Conservation (phyloP, 1,140 invertebrate species). For the Drosophila quadrilineata region DNA sequence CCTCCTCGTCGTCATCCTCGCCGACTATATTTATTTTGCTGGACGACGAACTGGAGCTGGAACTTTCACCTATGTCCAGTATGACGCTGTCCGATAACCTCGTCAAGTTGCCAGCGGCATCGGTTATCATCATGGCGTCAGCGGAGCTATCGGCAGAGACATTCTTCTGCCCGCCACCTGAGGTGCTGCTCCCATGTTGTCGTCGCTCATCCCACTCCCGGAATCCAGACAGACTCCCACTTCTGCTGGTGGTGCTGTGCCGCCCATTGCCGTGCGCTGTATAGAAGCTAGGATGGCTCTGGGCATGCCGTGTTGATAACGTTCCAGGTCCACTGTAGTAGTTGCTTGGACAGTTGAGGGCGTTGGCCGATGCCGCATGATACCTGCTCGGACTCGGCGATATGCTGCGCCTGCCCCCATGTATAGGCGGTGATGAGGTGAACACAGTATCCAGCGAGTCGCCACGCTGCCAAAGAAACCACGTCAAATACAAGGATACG, state of each 20-base stretch:
- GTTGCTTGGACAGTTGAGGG: conserved; percentile 60
- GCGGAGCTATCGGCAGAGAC: background rate
- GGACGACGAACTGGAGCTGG: conserved; percentile 71
- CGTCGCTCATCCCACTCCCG: conserved; percentile 52
- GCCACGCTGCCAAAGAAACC: conserved; percentile 81
- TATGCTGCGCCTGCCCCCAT: conserved; percentile 52
- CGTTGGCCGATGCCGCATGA: conserved; percentile 65
- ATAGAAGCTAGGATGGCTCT: conserved; percentile 68
- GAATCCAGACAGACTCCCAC: conserved; percentile 18
- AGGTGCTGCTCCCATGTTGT: background rate
- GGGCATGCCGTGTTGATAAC: conserved; percentile 49
- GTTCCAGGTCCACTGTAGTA: conserved; percentile 60
- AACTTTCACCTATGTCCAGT: conserved; percentile 77
- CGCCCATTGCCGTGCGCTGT: conserved; percentile 48
- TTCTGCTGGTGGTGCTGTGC: conserved; percentile 28
- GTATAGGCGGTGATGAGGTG: conserved; percentile 83
- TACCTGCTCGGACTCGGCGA: conserved; percentile 61
- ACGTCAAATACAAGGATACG: background rate
- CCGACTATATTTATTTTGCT: conserved; percentile 58
- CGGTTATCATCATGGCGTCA: conserved; percentile 48
- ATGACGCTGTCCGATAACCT: conserved; percentile 69
- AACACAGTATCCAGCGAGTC: conserved; percentile 84
- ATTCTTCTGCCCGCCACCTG: background rate
- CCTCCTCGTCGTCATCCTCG: conserved; percentile 58
- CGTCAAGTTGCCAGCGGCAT: conserved; percentile 68